Evolutionary conservation across 1,140 invertebrate genomes (phyloP).

Genomic region (Cydia pomonella): DNA sequence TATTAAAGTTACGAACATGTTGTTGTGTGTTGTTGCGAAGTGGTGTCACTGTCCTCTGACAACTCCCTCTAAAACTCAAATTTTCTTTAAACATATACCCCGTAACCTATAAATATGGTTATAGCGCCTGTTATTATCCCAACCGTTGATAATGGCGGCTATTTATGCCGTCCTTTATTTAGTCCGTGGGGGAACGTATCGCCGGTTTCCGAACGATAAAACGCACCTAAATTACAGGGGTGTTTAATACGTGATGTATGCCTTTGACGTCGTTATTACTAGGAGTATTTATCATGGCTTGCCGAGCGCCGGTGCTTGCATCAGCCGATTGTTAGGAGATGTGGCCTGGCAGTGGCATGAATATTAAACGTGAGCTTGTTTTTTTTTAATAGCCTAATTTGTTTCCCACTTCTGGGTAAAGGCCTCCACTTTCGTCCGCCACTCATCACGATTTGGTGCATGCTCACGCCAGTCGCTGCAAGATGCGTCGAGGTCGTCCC

Average conservation of each 20-base stretch:
- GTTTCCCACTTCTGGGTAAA: too few species aligned
- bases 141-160: constrained; percentile 37
- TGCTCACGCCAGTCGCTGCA: too few species aligned
- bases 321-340: neutral
- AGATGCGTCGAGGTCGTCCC: too few species aligned
- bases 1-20: too few species aligned
- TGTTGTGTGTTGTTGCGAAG: too few species aligned
- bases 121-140: constrained; percentile 23
- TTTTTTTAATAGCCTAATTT: too few species aligned
- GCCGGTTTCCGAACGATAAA: constrained; percentile 54
- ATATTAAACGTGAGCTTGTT: too few species aligned
- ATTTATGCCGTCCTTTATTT: constrained; percentile 40
- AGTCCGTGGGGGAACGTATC: constrained; percentile 39
- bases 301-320: neutral
- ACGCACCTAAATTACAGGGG: constrained; percentile 47
- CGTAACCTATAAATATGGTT: constrained; percentile 3
- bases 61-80: neutral
- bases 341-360: neutral
- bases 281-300: neutral
- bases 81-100: neutral
- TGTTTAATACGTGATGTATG: constrained; percentile 37
- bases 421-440: too few species aligned
- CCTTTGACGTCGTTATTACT: constrained; percentile 27
- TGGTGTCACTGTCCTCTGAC: too few species aligned
- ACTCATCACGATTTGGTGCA: too few species aligned